Evolutionary conservation across 2,888 invertebrate genomes (phyloP), one percentile per base, ranked within the genome.

Genomic region (Iphiclides podalirius): DNA sequence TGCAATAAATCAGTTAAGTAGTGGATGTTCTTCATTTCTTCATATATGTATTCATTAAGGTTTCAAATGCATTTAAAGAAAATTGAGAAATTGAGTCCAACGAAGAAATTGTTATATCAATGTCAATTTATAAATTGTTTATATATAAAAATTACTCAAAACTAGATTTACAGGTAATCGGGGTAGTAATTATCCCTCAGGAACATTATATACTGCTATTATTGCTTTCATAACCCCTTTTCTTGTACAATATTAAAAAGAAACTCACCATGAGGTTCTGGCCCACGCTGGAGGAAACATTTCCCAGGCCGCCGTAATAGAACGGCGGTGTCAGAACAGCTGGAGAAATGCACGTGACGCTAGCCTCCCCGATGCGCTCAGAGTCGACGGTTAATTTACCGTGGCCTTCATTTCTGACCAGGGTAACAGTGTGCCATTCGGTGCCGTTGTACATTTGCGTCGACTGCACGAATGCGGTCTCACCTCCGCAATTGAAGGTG

Each of bases 241-340:
- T 4, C 20, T 20, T 20, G 20, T 20, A n/a, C n/a, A n/a, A n/a
- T 20, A n/a, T 26, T 4, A 41, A 28, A 11, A 4, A 9, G 15
- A 6, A 16, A 57, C 64, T 58, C 52, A 85, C 85, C 59, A 64
- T 60, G 1, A 84, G 61, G 31, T 81, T 74, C 2, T 47, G 44
- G 0, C 55, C 58, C 4, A 72, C 64, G 1, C 52, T 74, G 1
- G 90, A 86, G 9, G 90, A 80, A 20, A 76, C 45, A 17, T 78
- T 67, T 26, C 67, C 55, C n/a, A 96, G 74, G 0, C 97, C 97
- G 14, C 98, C 98, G 42, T 97, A 90, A 74, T 92, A 96, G 67
- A 93, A 93, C 0, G 96, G 96, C 28, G 92, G 83, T 8, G 84
- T 78, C 1, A 96, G 89, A 42, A 92, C 90, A 2, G 94, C 89